Evolutionary conservation across 53 echinoderm and acorn worm genomes (phyloP).

Genomic region (Crossaster papposus): DNA sequence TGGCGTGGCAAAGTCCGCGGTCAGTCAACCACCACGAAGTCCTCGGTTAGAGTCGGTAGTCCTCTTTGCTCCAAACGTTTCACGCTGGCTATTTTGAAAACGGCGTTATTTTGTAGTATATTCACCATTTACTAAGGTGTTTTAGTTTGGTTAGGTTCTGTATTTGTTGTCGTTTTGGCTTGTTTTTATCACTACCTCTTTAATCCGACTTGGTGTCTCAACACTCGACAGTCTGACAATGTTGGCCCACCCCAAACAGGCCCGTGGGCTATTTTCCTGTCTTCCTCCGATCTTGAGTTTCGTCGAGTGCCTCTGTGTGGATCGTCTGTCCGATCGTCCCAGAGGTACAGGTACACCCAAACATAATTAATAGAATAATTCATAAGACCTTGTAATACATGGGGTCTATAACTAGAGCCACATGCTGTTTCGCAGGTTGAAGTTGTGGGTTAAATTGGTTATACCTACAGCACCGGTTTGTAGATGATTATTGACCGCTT

Average conservation of each 20-base stretch:
- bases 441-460: too few species aligned
- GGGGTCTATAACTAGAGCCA: not conserved
- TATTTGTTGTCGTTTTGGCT: not conserved
- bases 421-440: too few species aligned
- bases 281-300: not conserved
- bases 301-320: not conserved
- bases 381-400: constrained; percentile 27
- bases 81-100: too few species aligned
- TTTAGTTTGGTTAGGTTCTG: not conserved
- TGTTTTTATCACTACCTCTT: not conserved
- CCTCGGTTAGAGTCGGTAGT: too few species aligned
- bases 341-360: not conserved
- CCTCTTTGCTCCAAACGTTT: too few species aligned
- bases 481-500: too few species aligned
- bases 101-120: too few species aligned
- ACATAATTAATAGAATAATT: not conserved
- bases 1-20: too few species aligned
- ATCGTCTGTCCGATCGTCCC: not conserved
- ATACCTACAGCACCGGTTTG: too few species aligned
- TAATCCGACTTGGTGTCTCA: not conserved
- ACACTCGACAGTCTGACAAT: not conserved
- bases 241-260: not conserved
- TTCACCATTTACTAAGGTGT: not conserved
- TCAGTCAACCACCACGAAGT: too few species aligned
- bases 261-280: not conserved